Base-by-base conservation (phyloP, 2,797 vertebrate genomes). In the Tenualosa ilisha region DNA sequence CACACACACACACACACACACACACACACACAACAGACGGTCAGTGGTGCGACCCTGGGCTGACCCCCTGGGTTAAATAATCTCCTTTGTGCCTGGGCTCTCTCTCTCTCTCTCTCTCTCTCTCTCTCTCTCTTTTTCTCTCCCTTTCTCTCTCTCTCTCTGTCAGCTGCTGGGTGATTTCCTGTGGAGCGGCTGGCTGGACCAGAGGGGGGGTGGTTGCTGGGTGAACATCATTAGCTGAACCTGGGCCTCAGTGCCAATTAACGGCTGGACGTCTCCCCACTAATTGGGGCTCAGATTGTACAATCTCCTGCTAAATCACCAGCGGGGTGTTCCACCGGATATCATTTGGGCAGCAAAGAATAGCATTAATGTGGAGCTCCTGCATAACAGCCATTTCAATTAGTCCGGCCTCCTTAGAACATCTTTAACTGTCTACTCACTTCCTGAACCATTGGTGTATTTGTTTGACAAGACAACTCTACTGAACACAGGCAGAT, bases 11-110 rank as follows among this genome's bases (percentile, higher is more conserved):
- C 8, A 13, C 31, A 83, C 13, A 50, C 22, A 75, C 31, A 65
- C n/a, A 63, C 68, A 81, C 53, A 81, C 75, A 85, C 37, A 81
- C 11, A 85, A 15, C 31, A 72, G 65, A 26, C 65, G 68, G 68
- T 75, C 68, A 75, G 31, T 75, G 68, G 68, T 75, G 4, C 31
- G 37, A 75, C 68, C 68, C 31, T 13, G 31, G 37, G 3, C 68
- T 75, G 68, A 75, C 68, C 68, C 68, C 68, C 31, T 40, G 68
- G 17, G 68, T 31, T 20, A 20, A 75, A 75, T 75, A 75, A 75
- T 75, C 68, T 31, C 68, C 68, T 75, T 75, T 40, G 68, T 75
- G 68, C 68, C 13, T 40, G 68, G 46, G 46, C 46, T 46, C 46
- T 46, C 46, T 46, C 46, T 3, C 46, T 31, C 1, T 31, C 31